Conservation (phyloP, 2,113 vertebrate genomes). For the Litocranius walleri region DNA sequence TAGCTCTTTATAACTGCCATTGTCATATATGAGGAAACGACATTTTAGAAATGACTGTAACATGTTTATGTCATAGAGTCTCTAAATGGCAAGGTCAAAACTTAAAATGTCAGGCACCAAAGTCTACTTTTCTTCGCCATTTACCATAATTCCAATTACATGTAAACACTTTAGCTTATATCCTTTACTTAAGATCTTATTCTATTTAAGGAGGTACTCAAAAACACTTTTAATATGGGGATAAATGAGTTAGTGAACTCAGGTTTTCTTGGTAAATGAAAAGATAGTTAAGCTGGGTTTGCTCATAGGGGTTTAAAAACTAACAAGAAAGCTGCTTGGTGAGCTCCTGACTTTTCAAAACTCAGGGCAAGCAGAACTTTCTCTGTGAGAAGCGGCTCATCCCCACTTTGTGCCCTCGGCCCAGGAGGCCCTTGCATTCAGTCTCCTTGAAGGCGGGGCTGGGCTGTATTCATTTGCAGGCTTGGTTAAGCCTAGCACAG, state of each 20-base stretch:
- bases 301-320: not conserved
- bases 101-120: not conserved
- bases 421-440: not conserved
- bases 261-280: not conserved
- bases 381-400: not conserved
- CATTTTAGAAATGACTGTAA: not conserved
- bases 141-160: not conserved
- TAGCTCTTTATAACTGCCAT: not conserved
- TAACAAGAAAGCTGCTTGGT: not conserved
- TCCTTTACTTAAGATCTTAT: not conserved
- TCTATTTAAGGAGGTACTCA: not conserved
- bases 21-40: not conserved
- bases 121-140: not conserved
- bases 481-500: not conserved
- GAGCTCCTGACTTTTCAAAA: not conserved
- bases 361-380: not conserved
- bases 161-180: not conserved
- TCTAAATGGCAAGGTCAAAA: not conserved
- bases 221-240: not conserved
- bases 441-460: not conserved
- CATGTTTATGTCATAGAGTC: not conserved
- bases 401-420: fast-evolving
- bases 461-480: not conserved
- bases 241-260: not conserved
- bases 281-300: not conserved